Evolutionary conservation across 2,113 vertebrate species (phyloP).

Genomic region (Sardina pilchardus): DNA sequence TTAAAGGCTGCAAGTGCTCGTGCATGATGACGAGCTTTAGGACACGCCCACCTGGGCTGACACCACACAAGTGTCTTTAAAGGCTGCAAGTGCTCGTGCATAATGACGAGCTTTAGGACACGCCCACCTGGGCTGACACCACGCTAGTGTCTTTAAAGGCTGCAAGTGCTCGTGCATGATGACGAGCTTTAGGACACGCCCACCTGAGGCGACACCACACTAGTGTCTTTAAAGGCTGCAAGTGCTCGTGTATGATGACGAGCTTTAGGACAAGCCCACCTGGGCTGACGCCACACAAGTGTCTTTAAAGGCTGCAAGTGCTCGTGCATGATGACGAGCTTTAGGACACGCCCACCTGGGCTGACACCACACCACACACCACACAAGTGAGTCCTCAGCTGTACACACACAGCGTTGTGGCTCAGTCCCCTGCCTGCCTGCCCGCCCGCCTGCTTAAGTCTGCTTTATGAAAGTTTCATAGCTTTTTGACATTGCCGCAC

Average conservation of each 20-base stretch:
- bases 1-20: neutral
- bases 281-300: neutral
- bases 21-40: neutral
- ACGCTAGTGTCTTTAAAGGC: neutral
- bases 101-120: neutral
- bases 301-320: neutral
- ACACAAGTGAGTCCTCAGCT: neutral
- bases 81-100: neutral
- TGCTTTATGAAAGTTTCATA: conserved; percentile 9
- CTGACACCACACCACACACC: neutral
- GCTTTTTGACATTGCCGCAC: neutral
- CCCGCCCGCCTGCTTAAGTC: neutral
- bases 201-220: neutral
- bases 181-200: neutral
- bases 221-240: neutral
- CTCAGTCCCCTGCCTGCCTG: neutral
- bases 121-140: neutral
- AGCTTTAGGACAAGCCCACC: neutral
- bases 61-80: neutral
- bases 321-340: neutral
- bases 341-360: neutral
- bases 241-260: neutral
- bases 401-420: neutral
- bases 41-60: neutral
- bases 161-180: neutral